Evolutionary conservation across 2,113 vertebrate species (phyloP).

Genomic region (Alethe castanea): DNA sequence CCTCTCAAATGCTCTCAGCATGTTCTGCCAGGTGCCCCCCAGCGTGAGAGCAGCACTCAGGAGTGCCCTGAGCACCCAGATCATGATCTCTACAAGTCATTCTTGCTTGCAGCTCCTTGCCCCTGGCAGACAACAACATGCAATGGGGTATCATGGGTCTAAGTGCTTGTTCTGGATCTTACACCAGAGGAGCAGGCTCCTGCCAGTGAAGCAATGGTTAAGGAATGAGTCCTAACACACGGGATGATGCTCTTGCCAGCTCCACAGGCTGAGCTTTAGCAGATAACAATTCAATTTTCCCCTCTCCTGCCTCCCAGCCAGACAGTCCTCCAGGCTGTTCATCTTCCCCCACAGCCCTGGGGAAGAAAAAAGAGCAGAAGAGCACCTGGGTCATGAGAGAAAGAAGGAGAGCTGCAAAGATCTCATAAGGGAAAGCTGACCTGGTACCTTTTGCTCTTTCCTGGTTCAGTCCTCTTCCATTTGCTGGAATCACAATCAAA

Average conservation of each 20-base stretch:
- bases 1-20: not conserved
- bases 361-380: not conserved
- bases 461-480: not conserved
- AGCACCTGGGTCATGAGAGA: not conserved
- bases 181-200: not conserved
- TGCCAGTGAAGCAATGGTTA: not conserved
- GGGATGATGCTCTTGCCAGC: not conserved
- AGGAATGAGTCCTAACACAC: not conserved
- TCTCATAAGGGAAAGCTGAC: not conserved
- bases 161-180: not conserved
- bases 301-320: not conserved
- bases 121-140: not conserved
- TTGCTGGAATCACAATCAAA: slow-evolving; percentile 24
- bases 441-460: slow-evolving; percentile 46
- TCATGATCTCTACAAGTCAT: not conserved
- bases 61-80: not conserved
- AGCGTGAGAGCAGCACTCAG: not conserved
- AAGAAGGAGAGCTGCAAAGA: not conserved
- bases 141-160: not conserved
- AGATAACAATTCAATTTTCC: not conserved
- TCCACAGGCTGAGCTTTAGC: not conserved
- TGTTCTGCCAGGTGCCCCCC: accelerated
- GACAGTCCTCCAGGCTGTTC: not conserved
- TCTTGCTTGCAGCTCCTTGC: not conserved
- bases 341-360: not conserved